Conservation (phyloP, 1,140 invertebrate species). For the Schlechtendalia chinensis region DNA sequence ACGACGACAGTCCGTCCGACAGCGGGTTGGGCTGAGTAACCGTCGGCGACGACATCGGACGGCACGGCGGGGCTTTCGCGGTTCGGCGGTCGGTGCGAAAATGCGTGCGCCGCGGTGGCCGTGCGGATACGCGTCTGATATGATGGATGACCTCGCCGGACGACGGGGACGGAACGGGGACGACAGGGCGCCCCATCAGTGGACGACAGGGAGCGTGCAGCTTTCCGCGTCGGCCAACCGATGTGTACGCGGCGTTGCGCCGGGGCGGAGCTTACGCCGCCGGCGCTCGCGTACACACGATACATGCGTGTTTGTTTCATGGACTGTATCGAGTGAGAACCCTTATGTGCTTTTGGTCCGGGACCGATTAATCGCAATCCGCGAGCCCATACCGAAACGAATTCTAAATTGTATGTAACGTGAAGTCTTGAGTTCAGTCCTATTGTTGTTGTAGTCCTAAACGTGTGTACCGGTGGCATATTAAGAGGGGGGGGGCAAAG, state of each 20-base stretch:
- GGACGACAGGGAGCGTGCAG: background rate
- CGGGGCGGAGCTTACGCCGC: conserved; percentile 3
- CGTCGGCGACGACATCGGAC: background rate
- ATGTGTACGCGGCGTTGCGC: background rate
- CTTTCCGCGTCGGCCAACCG: conserved; percentile 6
- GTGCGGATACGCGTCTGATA: background rate
- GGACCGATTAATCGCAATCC: too few relatives aligned
- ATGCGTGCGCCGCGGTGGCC: background rate
- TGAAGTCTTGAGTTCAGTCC: too few relatives aligned
- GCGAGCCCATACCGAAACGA: too few relatives aligned
- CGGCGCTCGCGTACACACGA: background rate
- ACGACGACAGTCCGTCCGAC: conserved; percentile 41
- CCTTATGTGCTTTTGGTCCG: too few relatives aligned
- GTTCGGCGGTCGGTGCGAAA: conserved; percentile 11
- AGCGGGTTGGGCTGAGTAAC: conserved; percentile 14
- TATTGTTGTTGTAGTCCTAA: too few relatives aligned
- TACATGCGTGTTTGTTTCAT: too few relatives aligned
- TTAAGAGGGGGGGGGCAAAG: too few relatives aligned
- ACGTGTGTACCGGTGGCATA: too few relatives aligned
- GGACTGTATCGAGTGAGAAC: too few relatives aligned
- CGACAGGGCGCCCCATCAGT: background rate
- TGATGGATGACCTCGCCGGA: too few relatives aligned
- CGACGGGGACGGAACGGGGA: background rate
- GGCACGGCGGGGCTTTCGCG: background rate
- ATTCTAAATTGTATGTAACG: too few relatives aligned